Percentiles rank a stretch among this genome's conserved stretches.
Evolutionary conservation across 2,113 vertebrate genomes (phyloP).

Genomic region (Chamaetylas fuelleborni): DNA sequence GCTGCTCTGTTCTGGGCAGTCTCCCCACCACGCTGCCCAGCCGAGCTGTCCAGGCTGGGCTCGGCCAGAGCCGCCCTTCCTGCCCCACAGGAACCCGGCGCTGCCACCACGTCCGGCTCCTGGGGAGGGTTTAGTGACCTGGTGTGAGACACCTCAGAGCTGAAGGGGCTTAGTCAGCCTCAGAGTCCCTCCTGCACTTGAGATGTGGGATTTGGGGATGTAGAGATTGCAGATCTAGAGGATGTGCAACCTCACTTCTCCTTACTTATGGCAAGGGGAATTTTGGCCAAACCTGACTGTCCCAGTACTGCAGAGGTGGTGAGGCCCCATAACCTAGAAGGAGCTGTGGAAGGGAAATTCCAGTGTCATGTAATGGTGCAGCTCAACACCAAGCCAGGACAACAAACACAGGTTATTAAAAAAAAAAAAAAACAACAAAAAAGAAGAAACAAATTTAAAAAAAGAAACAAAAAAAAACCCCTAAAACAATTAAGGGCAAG

Average conservation of each 20-base stretch:
- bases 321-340: not conserved
- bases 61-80: not conserved
- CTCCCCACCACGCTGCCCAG: not conserved
- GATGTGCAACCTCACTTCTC: too few species aligned
- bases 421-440: not conserved
- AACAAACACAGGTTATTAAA: not conserved
- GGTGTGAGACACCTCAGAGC: not conserved
- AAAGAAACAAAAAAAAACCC: not conserved
- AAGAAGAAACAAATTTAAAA: too few species aligned
- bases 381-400: not conserved
- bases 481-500: too few species aligned
- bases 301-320: not conserved
- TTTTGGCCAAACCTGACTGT: not conserved
- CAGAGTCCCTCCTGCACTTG: not conserved
- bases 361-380: not conserved
- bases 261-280: not conserved
- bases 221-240: not conserved
- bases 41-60: not conserved
- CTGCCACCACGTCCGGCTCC: fast-evolving
- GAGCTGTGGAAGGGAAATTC: not conserved
- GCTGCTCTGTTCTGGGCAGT: slow-evolving; percentile 8
- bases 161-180: not conserved
- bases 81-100: not conserved
- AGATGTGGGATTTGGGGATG: not conserved
- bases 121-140: not conserved